Conservation (phyloP, 2,113 vertebrate genomes). For the rabbit (Oryctolagus cuniculus) region mOryCun1.1 NC_091449.1:7040501-7041000, state of each 20-base stretch:
- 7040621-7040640: background rate
- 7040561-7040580: accelerated
- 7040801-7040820: background rate
- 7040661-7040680: background rate
- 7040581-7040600: accelerated
- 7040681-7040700: too few relatives aligned
- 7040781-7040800: background rate
- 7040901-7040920: background rate
- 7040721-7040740: too few relatives aligned
- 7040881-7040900: accelerated
- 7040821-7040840: background rate
- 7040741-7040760: background rate
- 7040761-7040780: background rate
- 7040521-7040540: background rate
- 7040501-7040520: too few relatives aligned
- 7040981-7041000: background rate
- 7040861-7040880: too few relatives aligned
- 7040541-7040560: background rate
- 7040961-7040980: background rate
- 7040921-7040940: background rate
- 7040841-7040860: background rate
- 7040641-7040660: too few relatives aligned
- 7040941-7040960: background rate
- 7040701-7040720: background rate
- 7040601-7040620: background rate